A percentile compares a stretch with the other conserved stretches of the same genome.
Conservation (phyloP, 2,888 invertebrate genomes). For the Andrena dorsata region DNA sequence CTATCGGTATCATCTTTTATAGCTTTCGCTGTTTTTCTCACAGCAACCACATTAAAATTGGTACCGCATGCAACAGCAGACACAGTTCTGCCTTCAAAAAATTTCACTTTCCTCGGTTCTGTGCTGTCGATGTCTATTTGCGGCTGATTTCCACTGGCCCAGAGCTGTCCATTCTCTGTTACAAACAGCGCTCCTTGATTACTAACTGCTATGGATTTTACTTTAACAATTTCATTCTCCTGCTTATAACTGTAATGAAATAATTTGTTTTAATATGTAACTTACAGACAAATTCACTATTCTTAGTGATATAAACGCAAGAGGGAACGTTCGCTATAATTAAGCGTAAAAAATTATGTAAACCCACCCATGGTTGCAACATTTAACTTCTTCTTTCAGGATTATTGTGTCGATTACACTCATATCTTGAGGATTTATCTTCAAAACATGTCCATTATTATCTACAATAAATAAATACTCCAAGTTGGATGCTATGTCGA, state of each 20-base stretch:
- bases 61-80: slow-evolving; percentile 91
- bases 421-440: slow-evolving; percentile 86
- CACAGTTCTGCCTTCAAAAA: slow-evolving; percentile 90
- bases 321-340: no score
- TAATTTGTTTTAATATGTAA: neutral
- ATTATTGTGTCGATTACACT: slow-evolving; percentile 87
- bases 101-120: slow-evolving; percentile 88
- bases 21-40: slow-evolving; percentile 87
- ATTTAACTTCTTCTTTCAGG: slow-evolving; percentile 88
- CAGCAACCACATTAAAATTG: slow-evolving; percentile 91
- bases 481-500: slow-evolving; percentile 88
- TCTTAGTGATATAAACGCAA: neutral
- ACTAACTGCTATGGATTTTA: slow-evolving; percentile 88
- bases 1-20: slow-evolving; percentile 84
- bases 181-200: slow-evolving; percentile 89
- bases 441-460: slow-evolving; percentile 88
- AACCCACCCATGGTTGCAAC: slow-evolving; percentile 87
- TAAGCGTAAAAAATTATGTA: neutral
- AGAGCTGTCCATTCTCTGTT: slow-evolving; percentile 89
- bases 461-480: slow-evolving; percentile 88
- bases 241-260: slow-evolving; percentile 85
- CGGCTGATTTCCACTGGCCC: slow-evolving; percentile 90
- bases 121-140: slow-evolving; percentile 88
- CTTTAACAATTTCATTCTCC: slow-evolving; percentile 88
- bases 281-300: neutral